phyloP scores from a whole-genome alignment of 2,113 vertebrate genomes.

The Rhinolophus ferrumequinum region DNA sequence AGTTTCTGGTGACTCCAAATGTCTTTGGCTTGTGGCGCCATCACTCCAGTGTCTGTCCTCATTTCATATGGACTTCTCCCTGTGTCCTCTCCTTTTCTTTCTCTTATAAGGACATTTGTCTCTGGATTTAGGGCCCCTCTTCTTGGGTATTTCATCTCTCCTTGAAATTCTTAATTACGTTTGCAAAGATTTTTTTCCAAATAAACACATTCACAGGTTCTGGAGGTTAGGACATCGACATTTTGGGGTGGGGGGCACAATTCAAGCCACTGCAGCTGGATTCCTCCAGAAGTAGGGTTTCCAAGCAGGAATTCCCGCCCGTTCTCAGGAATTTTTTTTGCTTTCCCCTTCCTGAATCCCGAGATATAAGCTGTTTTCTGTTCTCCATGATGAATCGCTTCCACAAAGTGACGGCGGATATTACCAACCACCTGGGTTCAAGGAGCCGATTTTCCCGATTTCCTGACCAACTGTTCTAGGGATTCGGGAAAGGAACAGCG shows the following conservation, averaged over 20 bases:
- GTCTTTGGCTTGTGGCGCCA: background rate
- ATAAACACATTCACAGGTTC: background rate
- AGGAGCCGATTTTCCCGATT: no score
- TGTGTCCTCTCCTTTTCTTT: background rate
- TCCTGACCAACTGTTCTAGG: no score
- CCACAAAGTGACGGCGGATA: no score
- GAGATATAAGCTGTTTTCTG: no score
- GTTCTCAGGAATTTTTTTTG: no score
- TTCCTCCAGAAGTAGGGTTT: background rate
- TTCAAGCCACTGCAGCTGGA: background rate
- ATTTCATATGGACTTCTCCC: background rate
- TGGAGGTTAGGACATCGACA: background rate
- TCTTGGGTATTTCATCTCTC: background rate
- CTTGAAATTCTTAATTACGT: background rate
- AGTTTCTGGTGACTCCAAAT: background rate
- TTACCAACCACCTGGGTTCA: no score
- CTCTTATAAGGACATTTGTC: background rate
- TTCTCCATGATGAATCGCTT: no score
- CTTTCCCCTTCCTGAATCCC: no score
- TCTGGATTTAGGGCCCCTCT: background rate
- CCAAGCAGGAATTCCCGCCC: no score
- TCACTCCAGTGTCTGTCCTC: background rate
- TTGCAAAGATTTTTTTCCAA: background rate
- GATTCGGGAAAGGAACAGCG: no score
- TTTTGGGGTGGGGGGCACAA: background rate